Percentiles rank a stretch among this genome's conserved stretches.
phyloP scores from a whole-genome alignment of 2,888 invertebrate species.

The Chrysotoxum bicinctum region DNA sequence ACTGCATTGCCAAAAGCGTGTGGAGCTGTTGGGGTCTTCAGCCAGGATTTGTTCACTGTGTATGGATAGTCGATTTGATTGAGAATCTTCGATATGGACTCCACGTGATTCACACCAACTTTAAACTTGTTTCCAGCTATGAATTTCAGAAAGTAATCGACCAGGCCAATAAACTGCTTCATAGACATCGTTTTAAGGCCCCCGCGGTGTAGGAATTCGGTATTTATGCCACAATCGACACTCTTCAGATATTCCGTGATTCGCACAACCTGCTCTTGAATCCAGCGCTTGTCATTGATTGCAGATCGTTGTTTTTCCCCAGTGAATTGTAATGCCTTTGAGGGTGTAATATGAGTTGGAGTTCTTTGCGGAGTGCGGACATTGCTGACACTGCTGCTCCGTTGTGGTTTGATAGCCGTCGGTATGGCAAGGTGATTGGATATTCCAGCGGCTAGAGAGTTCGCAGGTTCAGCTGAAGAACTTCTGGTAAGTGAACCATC shows the following conservation, averaged over 20 bases:
- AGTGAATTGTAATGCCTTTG: conserved; percentile 71
- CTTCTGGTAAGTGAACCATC: conserved; percentile 42
- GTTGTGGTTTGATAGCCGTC: conserved; percentile 42
- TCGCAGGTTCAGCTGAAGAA: conserved; percentile 44
- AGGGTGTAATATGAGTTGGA: conserved; percentile 60
- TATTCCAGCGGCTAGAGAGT: neutral
- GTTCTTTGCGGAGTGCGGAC: conserved; percentile 72
- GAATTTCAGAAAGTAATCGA: conserved; percentile 78
- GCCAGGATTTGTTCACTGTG: conserved; percentile 79
- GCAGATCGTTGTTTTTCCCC: conserved; percentile 76
- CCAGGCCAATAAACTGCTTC: conserved; percentile 79
- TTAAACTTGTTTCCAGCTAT: conserved; percentile 77
- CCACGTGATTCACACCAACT: conserved; percentile 78
- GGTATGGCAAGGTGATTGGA: conserved; percentile 16
- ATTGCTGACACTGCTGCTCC: conserved; percentile 73
- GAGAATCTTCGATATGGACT: conserved; percentile 78
- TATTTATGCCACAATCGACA: conserved; percentile 71
- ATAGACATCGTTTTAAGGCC: conserved; percentile 79
- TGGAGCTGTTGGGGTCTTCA: conserved; percentile 80
- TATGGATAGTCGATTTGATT: conserved; percentile 79
- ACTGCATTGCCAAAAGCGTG: conserved; percentile 80
- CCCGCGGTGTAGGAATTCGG: conserved; percentile 75
- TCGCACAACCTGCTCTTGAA: conserved; percentile 76
- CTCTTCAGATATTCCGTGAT: conserved; percentile 77
- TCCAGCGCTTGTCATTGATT: conserved; percentile 79